These are phyloP conservation scores for Ramphastos sulfuratus DNA, from an alignment of 2,113 vertebrate genomes.

Conservation along the genomic window DNA sequence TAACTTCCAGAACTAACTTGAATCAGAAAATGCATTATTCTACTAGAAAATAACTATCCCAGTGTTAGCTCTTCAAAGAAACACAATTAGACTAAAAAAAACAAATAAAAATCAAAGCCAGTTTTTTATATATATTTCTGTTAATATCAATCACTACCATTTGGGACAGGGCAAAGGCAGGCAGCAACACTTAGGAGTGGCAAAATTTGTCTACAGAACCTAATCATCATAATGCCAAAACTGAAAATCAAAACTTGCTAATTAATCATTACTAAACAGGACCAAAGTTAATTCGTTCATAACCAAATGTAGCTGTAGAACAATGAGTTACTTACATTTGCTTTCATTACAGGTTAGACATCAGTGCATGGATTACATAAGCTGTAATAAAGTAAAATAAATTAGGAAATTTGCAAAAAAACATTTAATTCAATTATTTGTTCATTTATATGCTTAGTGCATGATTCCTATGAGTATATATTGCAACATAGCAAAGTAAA, in stretches of 20 bases:
- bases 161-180: neutral
- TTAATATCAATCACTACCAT: neutral
- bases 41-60: neutral
- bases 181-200: neutral
- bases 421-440: neutral
- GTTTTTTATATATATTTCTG: neutral
- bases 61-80: neutral
- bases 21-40: neutral
- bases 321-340: conserved; percentile 38
- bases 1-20: neutral
- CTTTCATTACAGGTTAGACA: neutral
- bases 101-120: neutral
- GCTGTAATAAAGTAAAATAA: conserved; percentile 49
- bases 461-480: neutral
- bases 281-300: neutral
- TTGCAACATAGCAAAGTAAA: neutral
- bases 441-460: neutral
- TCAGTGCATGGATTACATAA: neutral
- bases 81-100: neutral
- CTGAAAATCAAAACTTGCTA: neutral
- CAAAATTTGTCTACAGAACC: neutral
- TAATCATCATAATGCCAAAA: neutral
- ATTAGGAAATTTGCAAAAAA: neutral
- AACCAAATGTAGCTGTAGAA: neutral
- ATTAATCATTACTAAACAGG: neutral